These are phyloP conservation scores for Hyperoplus immaculatus DNA, from an alignment of 2,797 vertebrate genomes.

Conservation along the genomic window DNA sequence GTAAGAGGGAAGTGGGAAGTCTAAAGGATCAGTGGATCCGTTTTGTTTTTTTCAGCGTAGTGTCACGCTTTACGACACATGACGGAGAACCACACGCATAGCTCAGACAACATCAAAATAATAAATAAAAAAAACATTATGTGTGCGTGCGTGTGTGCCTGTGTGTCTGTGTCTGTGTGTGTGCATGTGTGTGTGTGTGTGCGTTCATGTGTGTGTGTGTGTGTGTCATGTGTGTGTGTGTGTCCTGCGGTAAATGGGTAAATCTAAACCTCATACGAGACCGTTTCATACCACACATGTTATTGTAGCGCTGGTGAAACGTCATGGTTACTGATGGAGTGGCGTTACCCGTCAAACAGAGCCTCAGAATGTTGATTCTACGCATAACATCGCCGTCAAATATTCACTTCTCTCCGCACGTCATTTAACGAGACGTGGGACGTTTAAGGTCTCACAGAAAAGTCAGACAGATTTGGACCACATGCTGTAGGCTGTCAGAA, in stretches of 20 bases:
- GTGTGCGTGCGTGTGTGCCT: not conserved
- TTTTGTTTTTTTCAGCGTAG: constrained; percentile 39
- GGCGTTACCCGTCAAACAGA: constrained; percentile 35
- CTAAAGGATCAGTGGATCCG: constrained; percentile 44
- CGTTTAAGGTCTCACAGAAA: constrained; percentile 46
- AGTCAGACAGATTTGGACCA: constrained; percentile 9
- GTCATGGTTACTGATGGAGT: constrained; percentile 41
- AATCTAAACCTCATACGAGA: constrained; percentile 25
- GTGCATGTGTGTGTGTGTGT: not conserved
- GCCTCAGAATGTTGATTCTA: constrained; percentile 65
- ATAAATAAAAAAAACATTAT: constrained; percentile 21
- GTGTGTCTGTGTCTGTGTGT: not conserved
- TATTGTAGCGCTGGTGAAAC: constrained; percentile 62
- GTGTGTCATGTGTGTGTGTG: not conserved
- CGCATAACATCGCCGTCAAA: constrained; percentile 49
- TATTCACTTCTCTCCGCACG: constrained; percentile 50
- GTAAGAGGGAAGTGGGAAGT: constrained; percentile 26
- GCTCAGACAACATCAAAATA: constrained; percentile 43
- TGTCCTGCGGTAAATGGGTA: not conserved
- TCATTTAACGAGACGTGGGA: constrained; percentile 38
- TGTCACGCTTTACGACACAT: constrained; percentile 31
- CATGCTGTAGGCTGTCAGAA: constrained; percentile 45
- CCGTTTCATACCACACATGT: constrained; percentile 22
- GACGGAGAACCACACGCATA: constrained; percentile 34
- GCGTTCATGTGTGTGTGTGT: not conserved